These are phyloP conservation scores for Molossus molossus DNA, from an alignment of 2,797 vertebrate genomes.

Conservation along the genomic window DNA sequence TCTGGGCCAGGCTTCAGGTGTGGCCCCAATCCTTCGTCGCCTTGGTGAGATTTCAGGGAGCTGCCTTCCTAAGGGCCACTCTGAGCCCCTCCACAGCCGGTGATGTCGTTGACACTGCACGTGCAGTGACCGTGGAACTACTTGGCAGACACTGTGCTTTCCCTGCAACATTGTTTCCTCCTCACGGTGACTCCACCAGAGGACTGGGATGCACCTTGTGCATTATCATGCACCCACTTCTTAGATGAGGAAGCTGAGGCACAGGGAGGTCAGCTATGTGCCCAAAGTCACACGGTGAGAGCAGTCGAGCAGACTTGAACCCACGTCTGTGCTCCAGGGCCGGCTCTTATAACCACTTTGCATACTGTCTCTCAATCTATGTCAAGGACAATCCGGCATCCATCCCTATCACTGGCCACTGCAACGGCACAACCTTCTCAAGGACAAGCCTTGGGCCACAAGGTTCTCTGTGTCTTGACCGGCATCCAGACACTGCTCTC, in stretches of 20 bases:
- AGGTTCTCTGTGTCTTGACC: not conserved
- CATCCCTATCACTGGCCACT: not conserved
- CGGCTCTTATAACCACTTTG: not conserved
- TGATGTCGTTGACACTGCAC: not conserved
- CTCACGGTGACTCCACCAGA: fast-evolving
- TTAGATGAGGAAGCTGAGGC: not conserved
- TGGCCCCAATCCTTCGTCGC: not conserved
- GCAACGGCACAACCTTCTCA: not conserved
- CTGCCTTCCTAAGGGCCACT: not conserved
- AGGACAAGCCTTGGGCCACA: constrained; percentile 20
- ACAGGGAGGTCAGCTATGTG: constrained; percentile 3
- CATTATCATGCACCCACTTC: not conserved
- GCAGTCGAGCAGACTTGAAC: not conserved
- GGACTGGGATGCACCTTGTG: not conserved
- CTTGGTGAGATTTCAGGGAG: not conserved
- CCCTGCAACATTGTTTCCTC: not conserved
- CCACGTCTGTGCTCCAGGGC: not conserved
- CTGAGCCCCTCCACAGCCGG: not conserved
- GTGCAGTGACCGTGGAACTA: not conserved
- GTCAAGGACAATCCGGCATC: not conserved
- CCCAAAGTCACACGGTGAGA: not conserved
- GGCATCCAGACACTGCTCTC: not conserved
- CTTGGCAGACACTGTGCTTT: not conserved
- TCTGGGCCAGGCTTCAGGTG: not conserved
- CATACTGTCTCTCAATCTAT: not conserved